These are phyloP conservation scores for Microctonus brassicae DNA, from an alignment of 2,888 invertebrate species.

Conservation along the genomic window DNA sequence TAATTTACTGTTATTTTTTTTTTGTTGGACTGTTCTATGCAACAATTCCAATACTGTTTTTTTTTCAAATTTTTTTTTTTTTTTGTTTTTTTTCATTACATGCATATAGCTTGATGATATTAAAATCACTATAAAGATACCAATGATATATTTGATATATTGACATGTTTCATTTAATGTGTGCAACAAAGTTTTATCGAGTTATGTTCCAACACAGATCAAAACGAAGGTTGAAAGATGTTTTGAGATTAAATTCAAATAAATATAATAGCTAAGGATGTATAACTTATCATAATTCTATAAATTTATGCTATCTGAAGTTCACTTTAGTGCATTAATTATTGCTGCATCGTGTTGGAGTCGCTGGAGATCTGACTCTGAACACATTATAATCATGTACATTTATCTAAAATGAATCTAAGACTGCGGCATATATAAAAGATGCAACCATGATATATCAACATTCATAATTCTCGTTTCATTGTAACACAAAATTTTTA, in stretches of 20 bases:
- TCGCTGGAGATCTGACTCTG: conserved; percentile 2
- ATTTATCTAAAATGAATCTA: conserved; percentile 4
- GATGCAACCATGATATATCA: conserved; percentile 21
- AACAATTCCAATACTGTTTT: too few species aligned
- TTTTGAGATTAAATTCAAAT: background rate
- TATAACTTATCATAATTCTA: background rate
- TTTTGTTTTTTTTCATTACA: background rate
- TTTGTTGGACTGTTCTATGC: too few species aligned
- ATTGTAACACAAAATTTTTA: background rate
- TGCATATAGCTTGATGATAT: background rate
- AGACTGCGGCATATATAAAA: conserved; percentile 4
- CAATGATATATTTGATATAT: background rate
- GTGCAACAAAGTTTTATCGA: background rate
- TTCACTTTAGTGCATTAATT: conserved; percentile 12
- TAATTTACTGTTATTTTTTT: background rate
- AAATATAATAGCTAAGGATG: background rate
- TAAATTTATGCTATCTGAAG: background rate
- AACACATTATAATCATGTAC: background rate
- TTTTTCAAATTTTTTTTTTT: background rate
- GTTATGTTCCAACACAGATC: too few species aligned
- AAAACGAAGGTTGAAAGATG: background rate
- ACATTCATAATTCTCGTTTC: conserved; percentile 17
- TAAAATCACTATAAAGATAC: background rate
- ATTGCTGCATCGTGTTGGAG: background rate
- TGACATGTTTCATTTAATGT: background rate